Evolutionary conservation across 2,113 vertebrate genomes (phyloP).

Genomic region (Tachycineta bicolor): DNA sequence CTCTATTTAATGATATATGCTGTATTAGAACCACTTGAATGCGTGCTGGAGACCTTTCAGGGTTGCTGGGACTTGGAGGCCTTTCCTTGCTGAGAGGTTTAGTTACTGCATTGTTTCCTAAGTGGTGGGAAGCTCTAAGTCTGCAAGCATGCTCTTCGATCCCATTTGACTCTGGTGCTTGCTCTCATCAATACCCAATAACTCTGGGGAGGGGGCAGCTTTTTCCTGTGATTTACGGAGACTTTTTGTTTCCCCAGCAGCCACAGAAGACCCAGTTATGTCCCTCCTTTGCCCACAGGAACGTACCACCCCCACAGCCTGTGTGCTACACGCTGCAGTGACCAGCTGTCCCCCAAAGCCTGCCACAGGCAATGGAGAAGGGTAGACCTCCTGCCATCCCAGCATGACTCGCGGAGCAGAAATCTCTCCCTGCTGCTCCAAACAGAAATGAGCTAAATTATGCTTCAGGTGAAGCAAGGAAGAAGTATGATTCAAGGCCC

Average conservation of each 20-base stretch:
- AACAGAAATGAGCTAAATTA: neutral
- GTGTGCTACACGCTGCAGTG: neutral
- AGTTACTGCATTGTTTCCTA: neutral
- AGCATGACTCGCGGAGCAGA: rapidly evolving
- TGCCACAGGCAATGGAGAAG: neutral
- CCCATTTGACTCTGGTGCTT: neutral
- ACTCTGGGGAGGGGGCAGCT: neutral
- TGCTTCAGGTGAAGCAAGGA: neutral
- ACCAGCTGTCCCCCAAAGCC: neutral
- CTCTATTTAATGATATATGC: neutral
- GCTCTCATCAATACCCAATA: neutral
- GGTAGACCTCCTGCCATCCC: neutral
- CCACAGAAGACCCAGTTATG: neutral
- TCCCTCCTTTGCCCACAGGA: neutral
- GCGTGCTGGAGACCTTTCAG: neutral
- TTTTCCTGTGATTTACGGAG: neutral
- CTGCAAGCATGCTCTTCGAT: neutral
- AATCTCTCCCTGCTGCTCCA: neutral
- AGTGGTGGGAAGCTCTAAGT: neutral
- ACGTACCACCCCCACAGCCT: rapidly evolving
- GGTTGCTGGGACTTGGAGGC: neutral
- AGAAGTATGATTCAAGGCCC: neutral
- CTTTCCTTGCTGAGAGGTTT: neutral
- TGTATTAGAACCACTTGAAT: neutral
- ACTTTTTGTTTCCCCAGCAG: neutral